A percentile compares a stretch with the other conserved stretches of the same genome.
phyloP scores from a whole-genome alignment of 2,113 vertebrate species.

The Tetraodon nigroviridis region DNA sequence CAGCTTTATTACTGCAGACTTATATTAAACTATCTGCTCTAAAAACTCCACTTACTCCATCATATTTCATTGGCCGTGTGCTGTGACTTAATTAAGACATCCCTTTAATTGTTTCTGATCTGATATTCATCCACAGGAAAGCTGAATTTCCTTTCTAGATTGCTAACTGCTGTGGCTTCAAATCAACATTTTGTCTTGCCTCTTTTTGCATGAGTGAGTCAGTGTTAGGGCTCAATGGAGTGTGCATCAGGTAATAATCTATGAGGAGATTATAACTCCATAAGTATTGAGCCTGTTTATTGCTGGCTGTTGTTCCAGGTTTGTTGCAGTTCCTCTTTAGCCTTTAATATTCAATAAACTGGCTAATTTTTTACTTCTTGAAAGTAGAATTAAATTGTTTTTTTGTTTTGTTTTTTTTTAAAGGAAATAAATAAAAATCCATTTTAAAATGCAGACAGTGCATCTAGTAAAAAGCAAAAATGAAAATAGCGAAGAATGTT shows the following conservation, averaged over 20 bases:
- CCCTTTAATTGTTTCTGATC: conserved; percentile 65
- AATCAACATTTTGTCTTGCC: conserved; percentile 53
- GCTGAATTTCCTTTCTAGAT: conserved; percentile 60
- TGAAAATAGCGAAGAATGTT: too few species aligned
- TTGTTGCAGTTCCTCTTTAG: not conserved
- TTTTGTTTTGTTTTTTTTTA: too few species aligned
- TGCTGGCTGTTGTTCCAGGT: not conserved
- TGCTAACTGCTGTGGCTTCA: conserved; percentile 45
- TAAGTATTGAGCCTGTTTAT: conserved; percentile 20
- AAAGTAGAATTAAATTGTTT: too few species aligned
- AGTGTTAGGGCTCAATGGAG: conserved; percentile 7
- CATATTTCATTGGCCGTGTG: conserved; percentile 34
- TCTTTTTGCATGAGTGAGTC: conserved; percentile 35
- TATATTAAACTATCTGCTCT: not conserved
- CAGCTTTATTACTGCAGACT: too few species aligned
- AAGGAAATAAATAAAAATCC: too few species aligned
- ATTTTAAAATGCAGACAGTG: too few species aligned
- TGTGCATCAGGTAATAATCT: conserved; percentile 35
- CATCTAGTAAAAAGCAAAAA: too few species aligned
- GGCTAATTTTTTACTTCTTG: too few species aligned
- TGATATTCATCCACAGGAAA: conserved; percentile 57
- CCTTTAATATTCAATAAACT: too few species aligned
- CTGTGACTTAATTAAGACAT: conserved; percentile 52
- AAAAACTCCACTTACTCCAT: not conserved
- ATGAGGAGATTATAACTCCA: conserved; percentile 24